Evolutionary conservation across 2,888 invertebrate genomes (phyloP), one percentile per base, ranked within the genome.

Genomic region (Endomychus coccineus): DNA sequence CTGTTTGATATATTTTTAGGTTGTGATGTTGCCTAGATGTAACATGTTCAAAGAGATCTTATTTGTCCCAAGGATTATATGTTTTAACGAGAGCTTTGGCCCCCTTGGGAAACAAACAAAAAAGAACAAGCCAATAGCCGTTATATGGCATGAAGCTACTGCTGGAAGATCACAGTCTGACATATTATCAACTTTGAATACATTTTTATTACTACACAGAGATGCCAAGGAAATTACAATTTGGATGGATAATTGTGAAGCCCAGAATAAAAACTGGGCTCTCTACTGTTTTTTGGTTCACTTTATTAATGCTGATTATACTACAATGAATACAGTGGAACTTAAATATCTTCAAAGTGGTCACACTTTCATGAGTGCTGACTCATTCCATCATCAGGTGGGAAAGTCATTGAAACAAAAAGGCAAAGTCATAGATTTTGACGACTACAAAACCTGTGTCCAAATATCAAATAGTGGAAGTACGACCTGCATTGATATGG

Each of bases 101-200:
- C 48, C 45, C 9, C 13, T 50, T 9, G 49, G 49, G 6, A 46
- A 43, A 39, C 23, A 36, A 29, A 42, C 39, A 24, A 9, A 3
- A 17, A 2, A 27, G 12, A 10, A 16, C 4, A 29, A 38, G 21
- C 46, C 49, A 4, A 9, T 40, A 19, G 50, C 48, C 5, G 34
- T 35, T 15, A 27, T 51, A 6, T 53, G 52, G 56, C 52, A 59
- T 37, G 56, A 59, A 45, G 53, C 46, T 9, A 50, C 52, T 24
- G 34, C 54, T 10, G 55, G 54, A 10, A 36, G 56, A 22, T 51
- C 52, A 32, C 41, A 56, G 32, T 49, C 55, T 30, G 56, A 58
- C 16, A 19, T 46, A 7, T 39, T 41, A 19, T 36, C 39, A 32
- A 27, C 38, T 4, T 43, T 40, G 31, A 21, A 40, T 22, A 17